These are phyloP conservation scores for Drosophila peninsularis DNA, from an alignment of 2,888 invertebrate species.

Conservation along the genomic window DNA sequence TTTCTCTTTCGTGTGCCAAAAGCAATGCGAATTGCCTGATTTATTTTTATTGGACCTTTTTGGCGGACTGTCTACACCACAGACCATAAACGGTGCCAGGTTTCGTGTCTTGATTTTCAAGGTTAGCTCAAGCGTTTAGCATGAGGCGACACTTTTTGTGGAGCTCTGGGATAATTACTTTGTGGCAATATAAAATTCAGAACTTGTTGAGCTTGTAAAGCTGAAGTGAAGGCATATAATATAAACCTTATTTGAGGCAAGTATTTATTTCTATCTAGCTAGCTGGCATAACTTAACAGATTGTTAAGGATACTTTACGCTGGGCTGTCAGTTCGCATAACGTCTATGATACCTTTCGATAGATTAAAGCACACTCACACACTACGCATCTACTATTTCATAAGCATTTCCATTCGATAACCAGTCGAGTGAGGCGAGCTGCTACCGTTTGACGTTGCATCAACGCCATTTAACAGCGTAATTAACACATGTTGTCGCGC, in stretches of 20 bases:
- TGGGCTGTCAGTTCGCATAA: neutral
- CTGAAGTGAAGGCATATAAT: neutral
- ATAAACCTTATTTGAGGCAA: neutral
- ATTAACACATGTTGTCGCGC: slow-evolving; percentile 79
- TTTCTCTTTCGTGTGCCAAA: slow-evolving; percentile 74
- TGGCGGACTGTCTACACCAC: slow-evolving; percentile 21
- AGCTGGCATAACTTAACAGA: neutral
- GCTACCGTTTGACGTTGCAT: slow-evolving; percentile 68
- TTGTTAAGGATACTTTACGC: neutral
- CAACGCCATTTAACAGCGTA: slow-evolving; percentile 69
- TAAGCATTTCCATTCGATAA: slow-evolving; percentile 36
- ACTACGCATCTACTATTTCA: slow-evolving; percentile 21
- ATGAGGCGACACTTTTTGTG: slow-evolving; percentile 49
- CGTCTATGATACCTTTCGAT: slow-evolving; percentile 8
- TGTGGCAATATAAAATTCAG: neutral
- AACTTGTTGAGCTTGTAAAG: neutral
- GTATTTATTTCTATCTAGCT: neutral
- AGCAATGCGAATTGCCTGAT: slow-evolving; percentile 54
- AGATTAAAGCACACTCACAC: neutral
- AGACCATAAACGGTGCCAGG: slow-evolving; percentile 30
- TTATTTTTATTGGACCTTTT: slow-evolving; percentile 29
- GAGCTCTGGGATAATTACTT: neutral
- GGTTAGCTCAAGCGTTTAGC: slow-evolving; percentile 40
- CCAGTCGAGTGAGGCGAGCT: slow-evolving; percentile 30
- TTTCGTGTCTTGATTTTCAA: slow-evolving; percentile 47